phyloP scores from a whole-genome alignment of 2,797 vertebrate genomes.

The Cercopithecus diana region DNA sequence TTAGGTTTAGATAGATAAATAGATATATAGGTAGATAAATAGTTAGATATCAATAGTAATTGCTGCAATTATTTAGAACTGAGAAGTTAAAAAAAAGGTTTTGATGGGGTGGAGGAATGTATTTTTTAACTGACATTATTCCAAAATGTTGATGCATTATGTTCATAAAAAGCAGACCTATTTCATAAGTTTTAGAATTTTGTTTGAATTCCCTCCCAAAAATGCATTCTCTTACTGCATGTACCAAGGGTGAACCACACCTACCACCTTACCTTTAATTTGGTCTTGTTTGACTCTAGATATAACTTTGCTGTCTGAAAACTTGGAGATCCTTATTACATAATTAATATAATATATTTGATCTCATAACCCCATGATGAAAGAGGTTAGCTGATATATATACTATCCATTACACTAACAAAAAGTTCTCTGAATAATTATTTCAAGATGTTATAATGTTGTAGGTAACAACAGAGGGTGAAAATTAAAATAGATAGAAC shows the following conservation, averaged over 20 bases:
- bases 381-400: background rate
- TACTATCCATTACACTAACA: background rate
- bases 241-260: background rate
- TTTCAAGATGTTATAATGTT: background rate
- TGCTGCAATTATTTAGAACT: background rate
- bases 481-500: background rate
- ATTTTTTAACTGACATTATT: background rate
- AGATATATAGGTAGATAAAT: background rate
- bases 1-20: background rate
- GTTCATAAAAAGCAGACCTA: background rate
- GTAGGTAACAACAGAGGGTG: background rate
- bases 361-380: background rate
- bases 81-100: background rate
- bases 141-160: background rate
- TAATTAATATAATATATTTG: background rate
- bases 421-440: background rate
- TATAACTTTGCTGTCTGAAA: background rate
- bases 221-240: background rate
- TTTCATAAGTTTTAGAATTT: background rate
- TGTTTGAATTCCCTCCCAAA: background rate
- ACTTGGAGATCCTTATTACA: background rate
- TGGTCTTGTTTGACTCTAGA: background rate
- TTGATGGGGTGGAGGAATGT: background rate
- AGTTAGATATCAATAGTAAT: background rate
- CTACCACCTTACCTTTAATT: background rate